Evolutionary conservation across 2,797 vertebrate species (phyloP).

Genomic region (Bovichtus diacanthus): DNA sequence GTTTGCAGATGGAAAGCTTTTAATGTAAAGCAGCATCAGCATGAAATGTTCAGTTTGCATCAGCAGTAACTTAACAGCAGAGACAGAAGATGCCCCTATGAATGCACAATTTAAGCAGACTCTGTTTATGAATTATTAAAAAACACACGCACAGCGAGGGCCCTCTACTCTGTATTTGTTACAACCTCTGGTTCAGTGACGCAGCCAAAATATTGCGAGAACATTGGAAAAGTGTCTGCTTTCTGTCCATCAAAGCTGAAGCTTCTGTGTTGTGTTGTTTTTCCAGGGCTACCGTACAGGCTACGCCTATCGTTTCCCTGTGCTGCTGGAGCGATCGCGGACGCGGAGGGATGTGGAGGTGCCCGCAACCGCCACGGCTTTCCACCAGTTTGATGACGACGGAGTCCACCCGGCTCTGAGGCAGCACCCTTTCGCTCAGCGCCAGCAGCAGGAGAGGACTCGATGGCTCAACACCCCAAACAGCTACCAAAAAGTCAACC

Average conservation of each 20-base stretch:
- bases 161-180: no score
- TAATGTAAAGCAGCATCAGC: constrained; percentile 4
- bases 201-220: neutral
- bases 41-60: constrained; percentile 7
- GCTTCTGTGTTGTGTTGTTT: neutral
- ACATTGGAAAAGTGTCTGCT: no score
- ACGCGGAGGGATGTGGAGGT: constrained; percentile 95
- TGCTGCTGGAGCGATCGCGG: constrained; percentile 93
- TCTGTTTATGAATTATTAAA: no score
- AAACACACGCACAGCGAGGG: no score
- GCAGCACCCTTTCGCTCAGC: constrained; percentile 89
- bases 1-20: constrained; percentile 39
- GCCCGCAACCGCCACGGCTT: constrained; percentile 92
- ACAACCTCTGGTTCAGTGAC: neutral
- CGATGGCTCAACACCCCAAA: constrained; percentile 99
- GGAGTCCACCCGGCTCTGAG: constrained; percentile 77
- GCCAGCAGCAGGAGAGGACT: constrained; percentile 96
- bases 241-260: no score
- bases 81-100: neutral
- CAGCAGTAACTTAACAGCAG: constrained; percentile 6
- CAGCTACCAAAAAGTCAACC: constrained; percentile 92
- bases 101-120: no score
- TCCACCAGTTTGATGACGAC: constrained; percentile 93
- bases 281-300: constrained; percentile 89
- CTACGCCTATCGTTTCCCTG: constrained; percentile 95